Base-by-base conservation (phyloP, 2,888 invertebrate species). In the Ariolimax columbianus region DNA sequence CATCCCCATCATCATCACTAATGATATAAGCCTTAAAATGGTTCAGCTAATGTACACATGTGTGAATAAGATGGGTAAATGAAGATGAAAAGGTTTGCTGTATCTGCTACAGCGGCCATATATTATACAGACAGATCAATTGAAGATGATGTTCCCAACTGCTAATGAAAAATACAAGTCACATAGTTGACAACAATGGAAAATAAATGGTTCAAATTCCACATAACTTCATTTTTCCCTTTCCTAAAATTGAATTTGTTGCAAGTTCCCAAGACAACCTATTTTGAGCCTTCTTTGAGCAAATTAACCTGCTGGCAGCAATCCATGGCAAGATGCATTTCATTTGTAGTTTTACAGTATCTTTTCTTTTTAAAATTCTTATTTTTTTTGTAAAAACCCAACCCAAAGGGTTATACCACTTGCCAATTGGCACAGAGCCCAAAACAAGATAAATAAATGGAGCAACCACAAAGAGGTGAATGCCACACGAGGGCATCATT, bases 261-360 rank as follows among this genome's bases (percentile, higher is more conserved):
- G n/a, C 59, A n/a, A 55, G 55, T 55, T 23, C 23, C n/a, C 17
- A 23, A 2, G 26, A 63, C 47, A 6, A 9, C 23, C 59, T 26
- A 26, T 63, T 63, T 23, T n/a, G 11, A 26, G 2, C 59, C n/a
- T 23, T n/a, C n/a, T 63, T 63, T 0, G 1, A 23, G n/a, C n/a
- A 63, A 63, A 63, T 63, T 9, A 63, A 63, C 59, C n/a, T n/a
- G 23, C n/a, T 63, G 59, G 59, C 59, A 63, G n/a, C n/a, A 63
- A 7, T 63, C 59, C 59, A 63, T n/a, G n/a, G n/a, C 1, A n/a
- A 63, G 26, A 26, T n/a, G 26, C 59, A 63, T n/a, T 63, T 63
- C 59, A 63, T 63, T 11, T 63, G 23, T 17, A 2, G n/a, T n/a
- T 63, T 63, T 23, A n/a, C n/a, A n/a, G n/a, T n/a, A n/a, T n/a